phyloP scores from a whole-genome alignment of 2,888 invertebrate genomes.

The Ennomos fuscantarius region DNA sequence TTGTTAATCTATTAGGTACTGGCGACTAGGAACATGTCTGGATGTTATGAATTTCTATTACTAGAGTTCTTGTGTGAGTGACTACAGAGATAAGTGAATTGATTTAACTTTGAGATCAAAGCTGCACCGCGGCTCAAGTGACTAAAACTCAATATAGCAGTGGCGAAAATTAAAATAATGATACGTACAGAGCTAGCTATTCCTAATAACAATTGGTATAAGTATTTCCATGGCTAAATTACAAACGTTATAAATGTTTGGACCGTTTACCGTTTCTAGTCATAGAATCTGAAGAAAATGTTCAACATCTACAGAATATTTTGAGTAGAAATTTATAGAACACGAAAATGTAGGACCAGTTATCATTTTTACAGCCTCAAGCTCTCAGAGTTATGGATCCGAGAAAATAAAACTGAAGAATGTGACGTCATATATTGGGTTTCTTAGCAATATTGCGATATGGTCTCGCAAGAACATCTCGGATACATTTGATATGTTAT shows the following conservation, averaged over 20 bases:
- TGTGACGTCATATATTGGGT: constrained; percentile 26
- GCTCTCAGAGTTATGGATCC: constrained; percentile 24
- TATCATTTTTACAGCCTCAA: constrained; percentile 23
- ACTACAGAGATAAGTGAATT: too few species aligned
- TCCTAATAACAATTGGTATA: too few species aligned
- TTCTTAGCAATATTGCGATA: constrained; percentile 19
- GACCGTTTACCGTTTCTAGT: too few species aligned
- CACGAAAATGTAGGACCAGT: constrained; percentile 4
- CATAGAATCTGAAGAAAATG: neutral
- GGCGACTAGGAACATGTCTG: constrained; percentile 21
- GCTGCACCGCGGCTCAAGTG: too few species aligned
- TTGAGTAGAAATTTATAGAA: too few species aligned
- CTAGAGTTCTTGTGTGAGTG: neutral
- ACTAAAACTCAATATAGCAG: too few species aligned
- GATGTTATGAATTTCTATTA: constrained; percentile 7
- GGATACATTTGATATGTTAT: constrained; percentile 23
- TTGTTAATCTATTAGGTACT: constrained; percentile 33
- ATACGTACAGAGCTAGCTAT: too few species aligned
- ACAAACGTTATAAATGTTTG: too few species aligned
- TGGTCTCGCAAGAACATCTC: constrained; percentile 1
- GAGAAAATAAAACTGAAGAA: constrained; percentile 12
- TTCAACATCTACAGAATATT: neutral
- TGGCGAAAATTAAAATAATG: too few species aligned
- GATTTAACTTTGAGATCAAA: too few species aligned
- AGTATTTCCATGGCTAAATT: too few species aligned